Percentiles rank a stretch among this genome's conserved stretches.
Conservation (phyloP, 2,797 vertebrate genomes). For the Masticophis lateralis region DNA sequence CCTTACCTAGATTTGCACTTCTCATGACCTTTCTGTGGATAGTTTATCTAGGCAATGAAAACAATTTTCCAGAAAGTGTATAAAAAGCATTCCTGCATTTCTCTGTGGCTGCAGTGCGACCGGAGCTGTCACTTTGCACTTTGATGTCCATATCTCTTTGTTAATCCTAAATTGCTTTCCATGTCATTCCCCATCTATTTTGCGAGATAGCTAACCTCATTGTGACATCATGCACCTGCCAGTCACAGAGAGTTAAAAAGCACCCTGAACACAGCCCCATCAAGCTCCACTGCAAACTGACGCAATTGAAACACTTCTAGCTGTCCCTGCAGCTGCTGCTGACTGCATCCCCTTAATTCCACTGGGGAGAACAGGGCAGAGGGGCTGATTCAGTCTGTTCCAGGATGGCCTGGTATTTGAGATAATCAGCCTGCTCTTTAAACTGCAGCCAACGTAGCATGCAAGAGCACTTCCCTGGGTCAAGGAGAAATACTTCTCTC, state of each 20-base stretch:
- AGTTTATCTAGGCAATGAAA: slow-evolving; percentile 36
- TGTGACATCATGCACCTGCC: slow-evolving; percentile 36
- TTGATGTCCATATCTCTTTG: background rate
- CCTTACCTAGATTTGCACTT: slow-evolving; percentile 41
- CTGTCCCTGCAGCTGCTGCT: slow-evolving; percentile 23
- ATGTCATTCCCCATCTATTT: background rate
- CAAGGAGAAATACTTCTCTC: slow-evolving; percentile 33
- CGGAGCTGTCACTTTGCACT: accelerated
- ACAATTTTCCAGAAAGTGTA: background rate
- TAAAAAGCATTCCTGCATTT: slow-evolving; percentile 10
- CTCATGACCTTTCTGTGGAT: slow-evolving; percentile 12
- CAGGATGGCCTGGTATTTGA: slow-evolving; percentile 12
- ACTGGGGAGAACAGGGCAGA: background rate
- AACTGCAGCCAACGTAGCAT: slow-evolving; percentile 15
- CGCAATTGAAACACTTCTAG: slow-evolving; percentile 22
- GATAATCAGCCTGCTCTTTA: slow-evolving; percentile 27
- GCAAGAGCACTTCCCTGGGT: slow-evolving; percentile 19
- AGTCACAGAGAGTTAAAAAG: slow-evolving; percentile 25
- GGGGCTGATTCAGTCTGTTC: background rate
- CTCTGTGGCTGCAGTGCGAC: slow-evolving; percentile 7
- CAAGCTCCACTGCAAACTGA: slow-evolving; percentile 29
- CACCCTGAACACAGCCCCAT: slow-evolving; percentile 1
- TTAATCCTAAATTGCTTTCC: background rate
- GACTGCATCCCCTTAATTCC: slow-evolving; percentile 16
- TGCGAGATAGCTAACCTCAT: slow-evolving; percentile 41